Base-by-base conservation (phyloP, 2,888 invertebrate species). In the Temnothorax rugatulus region DNA sequence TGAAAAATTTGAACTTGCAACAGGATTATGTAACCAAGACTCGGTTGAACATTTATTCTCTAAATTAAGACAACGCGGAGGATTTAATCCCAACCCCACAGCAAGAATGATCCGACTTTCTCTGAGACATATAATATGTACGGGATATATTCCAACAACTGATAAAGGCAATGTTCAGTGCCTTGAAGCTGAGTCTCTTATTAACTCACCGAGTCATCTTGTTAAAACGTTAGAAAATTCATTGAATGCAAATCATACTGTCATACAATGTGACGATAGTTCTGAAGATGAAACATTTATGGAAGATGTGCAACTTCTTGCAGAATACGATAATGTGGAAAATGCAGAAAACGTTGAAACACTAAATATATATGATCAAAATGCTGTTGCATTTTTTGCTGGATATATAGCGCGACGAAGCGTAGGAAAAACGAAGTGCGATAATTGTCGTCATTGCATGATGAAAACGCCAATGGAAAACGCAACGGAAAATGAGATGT, bases 361-460 rank as follows among this genome's bases (percentile, higher is more conserved):
- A 2, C 44, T 47, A 9, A 15, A 57, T 41, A 18, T 15, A 0
- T 8, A 47, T 21, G 59, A 74, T 59, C 4, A 59, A 7, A 75
- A 47, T 61, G 75, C 75, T 63, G 25, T 75, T 75, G 15, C 38
- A 63, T 63, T 21, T 76, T 76, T 76, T 76, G 63, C 76, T 25
- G 63, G 63, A 63, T 76, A 38, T 50, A 4, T 63, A 34, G 63
- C 75, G n/a, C 75, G 38, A 4, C 2, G 13, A 63, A 63, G 11
- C 18, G 0, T 38, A 44, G 64, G 41, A 64, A 63, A 63, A 75
- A 75, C 47, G 7, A 59, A 75, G 0, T 75, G 61, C 4, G 63
- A 75, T 11, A 38, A 61, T 21, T 75, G 50, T n/a, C 52, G 52
- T 15, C 0, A 52, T n/a, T 15, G 0, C 50, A 57, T 54, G 71